Percentiles rank a stretch among this genome's conserved stretches.
These are phyloP conservation scores for Thymelicus sylvestris DNA, from an alignment of 2,888 invertebrate species.

Conservation along the genomic window DNA sequence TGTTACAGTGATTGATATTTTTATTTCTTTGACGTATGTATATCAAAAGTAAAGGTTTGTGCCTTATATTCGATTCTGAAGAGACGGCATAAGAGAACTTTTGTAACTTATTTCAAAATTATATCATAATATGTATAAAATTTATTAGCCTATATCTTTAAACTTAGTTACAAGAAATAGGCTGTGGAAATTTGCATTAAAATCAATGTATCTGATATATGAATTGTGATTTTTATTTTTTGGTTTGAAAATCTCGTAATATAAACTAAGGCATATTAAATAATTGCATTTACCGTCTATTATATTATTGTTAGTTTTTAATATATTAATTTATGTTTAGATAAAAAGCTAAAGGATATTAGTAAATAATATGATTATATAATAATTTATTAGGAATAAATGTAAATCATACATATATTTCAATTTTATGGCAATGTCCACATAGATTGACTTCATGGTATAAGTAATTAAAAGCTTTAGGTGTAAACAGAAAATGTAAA, in stretches of 20 bases:
- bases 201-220: not conserved
- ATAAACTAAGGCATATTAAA: not conserved
- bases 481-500: conserved; percentile 9
- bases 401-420: conserved; percentile 5
- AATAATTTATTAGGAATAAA: conserved; percentile 13
- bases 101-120: too few relatives aligned
- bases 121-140: too few relatives aligned
- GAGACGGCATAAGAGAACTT: too few relatives aligned
- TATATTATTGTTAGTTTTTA: not conserved
- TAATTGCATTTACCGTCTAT: conserved; percentile 14
- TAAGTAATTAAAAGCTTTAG: conserved; percentile 8
- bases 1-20: not conserved
- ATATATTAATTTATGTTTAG: not conserved
- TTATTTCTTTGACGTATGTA: not conserved
- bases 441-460: not conserved
- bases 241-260: not conserved
- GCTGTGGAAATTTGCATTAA: conserved; percentile 18
- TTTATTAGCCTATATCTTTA: conserved; percentile 17
- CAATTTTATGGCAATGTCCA: conserved; percentile 11
- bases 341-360: not conserved
- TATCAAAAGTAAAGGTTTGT: not conserved
- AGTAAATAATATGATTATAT: not conserved
- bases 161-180: conserved; percentile 21
- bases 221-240: not conserved
- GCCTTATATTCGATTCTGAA: not conserved